These are phyloP conservation scores for Montipora capricornis DNA, from an alignment of 64 coral and sea anemone species.

Conservation along the genomic window DNA sequence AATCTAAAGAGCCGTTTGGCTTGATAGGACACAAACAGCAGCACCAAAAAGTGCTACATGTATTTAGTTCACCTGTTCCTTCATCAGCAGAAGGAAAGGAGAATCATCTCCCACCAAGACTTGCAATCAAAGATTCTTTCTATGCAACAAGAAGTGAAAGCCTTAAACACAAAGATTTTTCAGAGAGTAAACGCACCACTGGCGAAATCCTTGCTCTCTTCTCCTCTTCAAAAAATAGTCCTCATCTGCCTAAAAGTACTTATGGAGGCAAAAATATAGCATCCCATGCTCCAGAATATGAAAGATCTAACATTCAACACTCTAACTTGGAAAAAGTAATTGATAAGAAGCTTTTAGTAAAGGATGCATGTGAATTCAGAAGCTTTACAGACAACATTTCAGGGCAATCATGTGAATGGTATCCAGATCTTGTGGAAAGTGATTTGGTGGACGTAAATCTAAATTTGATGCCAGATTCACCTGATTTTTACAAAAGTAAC, in stretches of 20 bases:
- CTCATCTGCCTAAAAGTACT: neutral
- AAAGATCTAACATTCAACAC: neutral
- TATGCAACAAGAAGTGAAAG: neutral
- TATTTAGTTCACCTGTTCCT: neutral
- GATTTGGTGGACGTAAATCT: neutral
- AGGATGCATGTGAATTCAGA: neutral
- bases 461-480: neutral
- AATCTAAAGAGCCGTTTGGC: neutral
- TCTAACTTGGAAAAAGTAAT: neutral
- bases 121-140: neutral
- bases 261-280: neutral
- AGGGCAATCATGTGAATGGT: neutral
- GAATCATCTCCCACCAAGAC: neutral
- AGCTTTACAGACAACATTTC: neutral
- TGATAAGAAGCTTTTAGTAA: neutral
- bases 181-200: conserved; percentile 10
- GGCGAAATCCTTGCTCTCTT: conserved; percentile 13
- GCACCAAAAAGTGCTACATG: conserved; percentile 3
- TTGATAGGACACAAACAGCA: neutral
- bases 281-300: neutral
- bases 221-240: neutral
- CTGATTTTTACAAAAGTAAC: neutral
- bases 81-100: neutral
- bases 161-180: neutral
- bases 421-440: neutral